These are phyloP conservation scores for Ceratoteleas bidentatus DNA, from an alignment of 1,140 invertebrate genomes.

Conservation along the genomic window DNA sequence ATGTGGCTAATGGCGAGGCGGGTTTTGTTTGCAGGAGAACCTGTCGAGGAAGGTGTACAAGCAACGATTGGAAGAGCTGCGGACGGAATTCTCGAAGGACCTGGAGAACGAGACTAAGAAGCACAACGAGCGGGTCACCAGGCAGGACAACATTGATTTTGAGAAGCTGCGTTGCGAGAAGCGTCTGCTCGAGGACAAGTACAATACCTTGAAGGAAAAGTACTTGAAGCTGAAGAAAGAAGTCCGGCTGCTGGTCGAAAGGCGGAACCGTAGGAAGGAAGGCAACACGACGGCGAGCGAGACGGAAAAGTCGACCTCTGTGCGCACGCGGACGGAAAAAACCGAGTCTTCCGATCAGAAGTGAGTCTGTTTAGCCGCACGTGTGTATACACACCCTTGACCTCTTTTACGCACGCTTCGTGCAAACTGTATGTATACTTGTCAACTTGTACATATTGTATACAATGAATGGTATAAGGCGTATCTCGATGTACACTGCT, in stretches of 20 bases:
- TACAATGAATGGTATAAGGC: not conserved
- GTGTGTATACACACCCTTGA: constrained; percentile 42
- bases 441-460: constrained; percentile 25
- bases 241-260: constrained; percentile 85
- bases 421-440: constrained; percentile 40
- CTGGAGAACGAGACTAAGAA: constrained; percentile 80
- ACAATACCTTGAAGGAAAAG: constrained; percentile 90
- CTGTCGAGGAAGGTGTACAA: constrained; percentile 85
- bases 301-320: constrained; percentile 86
- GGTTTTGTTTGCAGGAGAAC: constrained; percentile 77
- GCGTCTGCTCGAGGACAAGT: constrained; percentile 88
- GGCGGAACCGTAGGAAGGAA: constrained; percentile 82
- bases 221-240: constrained; percentile 90
- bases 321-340: constrained; percentile 76
- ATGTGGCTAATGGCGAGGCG: too few species aligned
- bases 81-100: constrained; percentile 84
- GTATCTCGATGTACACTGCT: constrained; percentile 23
- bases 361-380: constrained; percentile 72
- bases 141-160: constrained; percentile 81
- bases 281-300: constrained; percentile 85
- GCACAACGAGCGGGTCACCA: constrained; percentile 75
- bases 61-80: constrained; percentile 83
- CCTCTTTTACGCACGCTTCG: constrained; percentile 50
- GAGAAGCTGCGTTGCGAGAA: constrained; percentile 88
- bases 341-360: constrained; percentile 79